Base-by-base conservation (phyloP, 2,888 invertebrate genomes). In the Synergus itoensis region DNA sequence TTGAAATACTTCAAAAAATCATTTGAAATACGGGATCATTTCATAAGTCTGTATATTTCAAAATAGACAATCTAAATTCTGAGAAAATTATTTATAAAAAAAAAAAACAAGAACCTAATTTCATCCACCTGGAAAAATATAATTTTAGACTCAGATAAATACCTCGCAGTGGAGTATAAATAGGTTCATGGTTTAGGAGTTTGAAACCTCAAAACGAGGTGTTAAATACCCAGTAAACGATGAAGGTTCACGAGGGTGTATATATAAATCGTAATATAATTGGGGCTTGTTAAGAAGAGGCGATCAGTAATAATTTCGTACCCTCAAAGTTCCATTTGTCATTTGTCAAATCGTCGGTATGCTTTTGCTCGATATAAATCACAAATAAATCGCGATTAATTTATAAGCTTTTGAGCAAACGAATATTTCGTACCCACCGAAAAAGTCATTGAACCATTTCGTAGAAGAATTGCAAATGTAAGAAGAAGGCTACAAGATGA, bases 331-430 rank as follows among this genome's bases (percentile, higher is more conserved):
- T 0, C 5, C 28, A 28, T 28, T 28, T 28, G 28, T 28, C 53
- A 53, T 53, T 48, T 53, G 48, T 53, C 73, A 73, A 73, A 69
- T 16, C 11, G 45, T 14, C 28, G 28, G 45, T 8, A 28, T 16
- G n/a, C 21, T 69, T 48, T 69, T 45, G 21, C n/a, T 28, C 2
- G 8, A 28, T 28, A 28, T 53, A 36, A 53, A 73, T 73, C n/a
- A 73, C n/a, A 48, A n/a, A 53, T 28, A 48, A 53, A 53, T 73
- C 53, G 16, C n/a, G 36, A 48, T 36, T 53, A 53, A 73, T 36
- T 53, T 53, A 73, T 73, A 48, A 36, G 53, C n/a, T 36, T 48
- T 21, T 28, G 3, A 36, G 73, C 36, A 53, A 73, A 48, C 2
- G 11, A 73, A 53, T 9, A n/a, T 73, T 53, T 36, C 36, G 48